Conservation (phyloP, 1,140 invertebrate species). For the Meloidogyne chitwoodi region DNA sequence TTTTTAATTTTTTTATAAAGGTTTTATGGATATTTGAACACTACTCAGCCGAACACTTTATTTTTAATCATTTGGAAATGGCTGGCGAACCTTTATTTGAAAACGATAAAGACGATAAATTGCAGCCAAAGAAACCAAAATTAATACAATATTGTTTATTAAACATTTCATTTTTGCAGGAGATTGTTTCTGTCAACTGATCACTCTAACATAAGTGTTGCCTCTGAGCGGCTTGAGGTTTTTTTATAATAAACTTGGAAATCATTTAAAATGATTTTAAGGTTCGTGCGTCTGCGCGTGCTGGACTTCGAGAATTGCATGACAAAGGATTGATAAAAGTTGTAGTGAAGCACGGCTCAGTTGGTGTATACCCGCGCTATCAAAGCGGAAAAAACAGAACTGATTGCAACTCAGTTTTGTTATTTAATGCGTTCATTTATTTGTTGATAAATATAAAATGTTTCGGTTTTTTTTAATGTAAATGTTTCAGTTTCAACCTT, state of each 20-base stretch:
- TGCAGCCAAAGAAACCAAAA: no score
- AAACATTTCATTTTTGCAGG: conserved; percentile 15
- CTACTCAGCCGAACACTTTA: conserved; percentile 47
- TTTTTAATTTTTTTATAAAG: background rate
- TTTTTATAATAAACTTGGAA: background rate
- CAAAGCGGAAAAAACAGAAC: conserved; percentile 71
- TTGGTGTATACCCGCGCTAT: conserved; percentile 94
- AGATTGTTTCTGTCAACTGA: conserved; percentile 85
- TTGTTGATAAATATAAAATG: background rate
- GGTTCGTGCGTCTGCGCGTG: conserved; percentile 90
- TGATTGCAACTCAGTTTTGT: background rate
- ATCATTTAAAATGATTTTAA: background rate
- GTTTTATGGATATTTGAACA: conserved; percentile 48
- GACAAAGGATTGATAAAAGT: conserved; percentile 82
- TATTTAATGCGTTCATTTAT: background rate
- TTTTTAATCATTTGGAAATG: conserved; percentile 57
- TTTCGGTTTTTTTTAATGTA: background rate
- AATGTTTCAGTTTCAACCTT: no score
- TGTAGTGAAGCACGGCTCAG: conserved; percentile 93
- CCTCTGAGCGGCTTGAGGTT: conserved; percentile 89
- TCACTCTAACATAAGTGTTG: conserved; percentile 97
- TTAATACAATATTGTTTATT: no score
- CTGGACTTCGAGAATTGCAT: conserved; percentile 84
- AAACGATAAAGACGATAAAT: background rate
- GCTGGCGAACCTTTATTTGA: conserved; percentile 44